Conservation (phyloP, 2,113 vertebrate species). For the Heterocephalus glaber region DNA sequence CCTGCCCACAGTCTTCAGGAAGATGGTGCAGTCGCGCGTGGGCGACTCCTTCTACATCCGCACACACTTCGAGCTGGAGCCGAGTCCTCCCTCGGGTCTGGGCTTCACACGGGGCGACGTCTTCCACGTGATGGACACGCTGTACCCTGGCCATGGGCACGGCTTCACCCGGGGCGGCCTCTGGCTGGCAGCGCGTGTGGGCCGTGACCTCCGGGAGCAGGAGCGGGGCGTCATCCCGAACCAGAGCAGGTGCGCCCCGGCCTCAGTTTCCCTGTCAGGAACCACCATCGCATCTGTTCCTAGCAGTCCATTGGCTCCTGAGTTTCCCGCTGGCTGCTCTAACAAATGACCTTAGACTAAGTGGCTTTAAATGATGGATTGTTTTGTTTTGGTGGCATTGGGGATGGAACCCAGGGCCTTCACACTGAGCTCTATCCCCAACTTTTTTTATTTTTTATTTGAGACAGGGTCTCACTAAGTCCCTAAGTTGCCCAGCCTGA, state of each 20-base stretch:
- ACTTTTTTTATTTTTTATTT: not conserved
- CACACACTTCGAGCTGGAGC: constrained; percentile 95
- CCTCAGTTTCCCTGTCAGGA: not conserved
- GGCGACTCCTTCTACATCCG: constrained; percentile 97
- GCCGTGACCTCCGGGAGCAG: constrained; percentile 91
- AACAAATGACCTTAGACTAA: not conserved
- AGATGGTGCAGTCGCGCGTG: constrained; percentile 91
- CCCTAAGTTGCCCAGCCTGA: not conserved
- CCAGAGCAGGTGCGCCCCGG: constrained; percentile 86
- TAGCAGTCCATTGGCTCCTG: accelerated
- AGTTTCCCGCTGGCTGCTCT: not conserved
- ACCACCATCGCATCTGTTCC: accelerated
- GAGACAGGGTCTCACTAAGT: not conserved
- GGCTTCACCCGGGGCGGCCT: constrained; percentile 86
- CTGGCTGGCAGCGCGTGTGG: constrained; percentile 94
- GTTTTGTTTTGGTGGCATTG: not conserved
- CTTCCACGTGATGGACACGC: constrained; percentile 96
- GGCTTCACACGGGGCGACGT: constrained; percentile 94
- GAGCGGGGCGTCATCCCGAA: constrained; percentile 96
- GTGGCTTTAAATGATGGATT: not conserved
- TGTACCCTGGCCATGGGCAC: constrained; percentile 91
- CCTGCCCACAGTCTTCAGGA: constrained; percentile 93
- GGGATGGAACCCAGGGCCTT: not conserved
- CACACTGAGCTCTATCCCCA: not conserved
- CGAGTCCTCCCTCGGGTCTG: constrained; percentile 86